phyloP scores from a whole-genome alignment of 2,113 vertebrate species.

The Cinclus cinclus region DNA sequence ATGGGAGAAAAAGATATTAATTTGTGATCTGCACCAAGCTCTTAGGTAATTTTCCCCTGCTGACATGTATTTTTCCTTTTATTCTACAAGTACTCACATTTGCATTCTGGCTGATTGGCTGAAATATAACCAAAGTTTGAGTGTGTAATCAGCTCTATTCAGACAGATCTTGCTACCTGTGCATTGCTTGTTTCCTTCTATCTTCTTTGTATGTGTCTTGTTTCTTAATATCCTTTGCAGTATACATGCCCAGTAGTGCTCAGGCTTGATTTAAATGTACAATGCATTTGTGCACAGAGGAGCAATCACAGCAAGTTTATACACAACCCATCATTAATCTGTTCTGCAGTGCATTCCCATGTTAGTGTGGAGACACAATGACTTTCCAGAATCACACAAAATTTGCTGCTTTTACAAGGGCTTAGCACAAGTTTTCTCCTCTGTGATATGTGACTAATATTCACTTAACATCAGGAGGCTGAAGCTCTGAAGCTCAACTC shows the following conservation, averaged over 20 bases:
- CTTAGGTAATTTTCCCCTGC: neutral
- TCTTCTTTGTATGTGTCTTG: constrained; percentile 25
- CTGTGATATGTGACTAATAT: constrained; percentile 12
- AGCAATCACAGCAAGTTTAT: constrained; percentile 54
- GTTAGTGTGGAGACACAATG: constrained; percentile 7
- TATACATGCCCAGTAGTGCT: neutral
- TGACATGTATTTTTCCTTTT: neutral
- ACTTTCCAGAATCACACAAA: constrained; percentile 47
- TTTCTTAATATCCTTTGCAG: neutral
- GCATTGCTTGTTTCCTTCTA: neutral
- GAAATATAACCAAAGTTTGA: neutral
- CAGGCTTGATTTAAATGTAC: constrained; percentile 34
- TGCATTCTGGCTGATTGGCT: neutral
- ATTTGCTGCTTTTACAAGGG: neutral
- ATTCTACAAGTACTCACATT: neutral
- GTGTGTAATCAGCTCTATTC: neutral
- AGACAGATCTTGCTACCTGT: neutral
- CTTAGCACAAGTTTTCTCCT: neutral
- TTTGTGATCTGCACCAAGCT: neutral
- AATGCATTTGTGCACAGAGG: constrained; percentile 19
- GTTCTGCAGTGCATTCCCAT: neutral
- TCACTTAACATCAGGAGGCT: neutral
- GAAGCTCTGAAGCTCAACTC: neutral
- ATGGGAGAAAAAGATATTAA: neutral
- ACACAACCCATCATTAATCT: constrained; percentile 50